Conservation (phyloP, 2,888 invertebrate genomes). For the Palloptera scutellata region DNA sequence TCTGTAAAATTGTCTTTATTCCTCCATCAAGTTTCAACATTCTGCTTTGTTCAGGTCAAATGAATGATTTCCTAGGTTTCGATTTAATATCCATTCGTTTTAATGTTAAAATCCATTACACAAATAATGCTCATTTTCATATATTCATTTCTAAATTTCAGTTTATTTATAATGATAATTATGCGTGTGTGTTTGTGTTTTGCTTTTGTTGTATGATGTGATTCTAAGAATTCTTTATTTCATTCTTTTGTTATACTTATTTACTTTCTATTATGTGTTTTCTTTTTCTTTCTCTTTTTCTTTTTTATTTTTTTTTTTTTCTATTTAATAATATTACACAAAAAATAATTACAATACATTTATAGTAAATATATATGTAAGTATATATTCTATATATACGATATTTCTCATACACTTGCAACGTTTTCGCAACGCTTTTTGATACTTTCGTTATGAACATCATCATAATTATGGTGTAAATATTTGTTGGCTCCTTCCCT, state of each 20-base stretch:
- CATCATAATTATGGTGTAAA: too few species aligned
- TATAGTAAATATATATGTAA: slow-evolving; percentile 26
- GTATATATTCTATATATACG: slow-evolving; percentile 20
- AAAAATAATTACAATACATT: slow-evolving; percentile 24
- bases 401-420: neutral
- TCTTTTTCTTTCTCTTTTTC: neutral
- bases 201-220: neutral
- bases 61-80: too few species aligned
- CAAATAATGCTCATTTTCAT: neutral
- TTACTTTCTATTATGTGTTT: neutral
- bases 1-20: too few species aligned
- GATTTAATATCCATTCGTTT: too few species aligned
- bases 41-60: too few species aligned
- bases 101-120: neutral
- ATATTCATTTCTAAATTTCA: slow-evolving; percentile 19
- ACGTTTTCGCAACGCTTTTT: too few species aligned
- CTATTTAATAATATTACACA: slow-evolving; percentile 20
- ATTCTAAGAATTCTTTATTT: neutral
- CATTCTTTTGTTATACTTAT: neutral
- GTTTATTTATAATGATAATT: slow-evolving; percentile 23
- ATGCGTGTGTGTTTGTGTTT: slow-evolving; percentile 20
- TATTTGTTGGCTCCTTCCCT: too few species aligned
- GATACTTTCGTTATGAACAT: too few species aligned
- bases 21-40: too few species aligned
- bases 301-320: neutral